Base-by-base conservation (phyloP, 1,140 invertebrate species). In the Tetragnatha versicolor region DNA sequence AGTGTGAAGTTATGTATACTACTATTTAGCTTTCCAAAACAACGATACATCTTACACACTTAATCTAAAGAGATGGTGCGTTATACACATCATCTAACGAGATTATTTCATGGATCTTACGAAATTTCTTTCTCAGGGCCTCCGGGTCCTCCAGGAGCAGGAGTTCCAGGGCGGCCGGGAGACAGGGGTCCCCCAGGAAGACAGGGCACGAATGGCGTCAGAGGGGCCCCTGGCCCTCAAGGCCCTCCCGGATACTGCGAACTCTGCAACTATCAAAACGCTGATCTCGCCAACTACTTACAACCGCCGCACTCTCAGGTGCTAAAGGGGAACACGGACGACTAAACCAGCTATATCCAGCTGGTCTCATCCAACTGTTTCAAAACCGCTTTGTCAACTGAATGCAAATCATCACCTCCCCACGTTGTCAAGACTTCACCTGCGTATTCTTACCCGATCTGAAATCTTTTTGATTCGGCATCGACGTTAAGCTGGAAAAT, bases 131-230 rank as follows among this genome's bases (percentile, higher is more conserved):
- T 42, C 4, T 51, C 6, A 90, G 91, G 91, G 73, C 86, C 89
- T 49, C 86, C 88, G 70, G 91, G 91, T 35, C 88, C 89, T 63
- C 87, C 89, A 35, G 91, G 91, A 9, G 81, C 89, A 42, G 90
- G 90, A 63, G 83, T 87, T 25, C 85, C 87, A 7, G 89, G 91
- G 7, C 86, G 89, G 82, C 85, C 86, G 61, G 91, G 91, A 17
- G 88, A 90, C 60, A 86, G 90, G 83, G 91, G 91, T 27, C 89
- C 91, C 84, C 83, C 89, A 14, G 91, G 91, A 63, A 85, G 88
- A 85, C 88, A 90, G 86, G 90, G 90, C 35, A 45, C 33, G 14
- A 45, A 17, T 33, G 75, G 79, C 17, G 22, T 33, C n/a, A 53
- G 66, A 7, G 72, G 79, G 39, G 33, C 39, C n/a, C 76, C 79